Evolutionary conservation across 2,113 vertebrate species (phyloP).

Genomic region (Psilopsiagon aurifrons): DNA sequence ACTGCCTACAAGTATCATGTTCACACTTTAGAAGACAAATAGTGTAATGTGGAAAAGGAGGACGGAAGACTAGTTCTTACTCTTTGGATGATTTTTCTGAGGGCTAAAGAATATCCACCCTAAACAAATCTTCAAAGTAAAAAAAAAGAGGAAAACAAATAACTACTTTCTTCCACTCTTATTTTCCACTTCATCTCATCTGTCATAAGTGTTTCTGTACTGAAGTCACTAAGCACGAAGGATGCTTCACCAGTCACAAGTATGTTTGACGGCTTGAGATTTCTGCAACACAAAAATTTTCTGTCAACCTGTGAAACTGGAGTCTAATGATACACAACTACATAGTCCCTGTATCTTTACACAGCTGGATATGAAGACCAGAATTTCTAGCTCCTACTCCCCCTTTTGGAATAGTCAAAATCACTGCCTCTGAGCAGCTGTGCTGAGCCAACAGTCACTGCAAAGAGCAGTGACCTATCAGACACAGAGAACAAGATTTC

Average conservation of each 20-base stretch:
- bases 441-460: neutral
- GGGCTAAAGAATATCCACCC: neutral
- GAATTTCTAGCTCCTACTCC: neutral
- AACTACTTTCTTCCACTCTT: constrained; percentile 73
- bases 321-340: neutral
- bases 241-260: constrained; percentile 33
- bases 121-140: neutral
- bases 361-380: neutral
- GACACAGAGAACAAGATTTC: neutral
- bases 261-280: constrained; percentile 84
- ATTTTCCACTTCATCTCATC: constrained; percentile 75
- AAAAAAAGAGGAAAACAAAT: neutral
- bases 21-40: neutral
- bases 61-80: neutral
- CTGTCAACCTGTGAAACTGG: neutral
- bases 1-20: neutral
- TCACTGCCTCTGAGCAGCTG: neutral
- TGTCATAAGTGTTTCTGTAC: constrained; percentile 61
- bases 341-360: neutral
- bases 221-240: constrained; percentile 78
- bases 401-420: neutral
- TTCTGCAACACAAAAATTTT: constrained; percentile 66
- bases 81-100: neutral
- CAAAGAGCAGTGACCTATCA: neutral
- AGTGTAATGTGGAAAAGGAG: neutral